Base-by-base conservation (phyloP, 2,113 vertebrate species). In the Thoracochromis brauschi region DNA sequence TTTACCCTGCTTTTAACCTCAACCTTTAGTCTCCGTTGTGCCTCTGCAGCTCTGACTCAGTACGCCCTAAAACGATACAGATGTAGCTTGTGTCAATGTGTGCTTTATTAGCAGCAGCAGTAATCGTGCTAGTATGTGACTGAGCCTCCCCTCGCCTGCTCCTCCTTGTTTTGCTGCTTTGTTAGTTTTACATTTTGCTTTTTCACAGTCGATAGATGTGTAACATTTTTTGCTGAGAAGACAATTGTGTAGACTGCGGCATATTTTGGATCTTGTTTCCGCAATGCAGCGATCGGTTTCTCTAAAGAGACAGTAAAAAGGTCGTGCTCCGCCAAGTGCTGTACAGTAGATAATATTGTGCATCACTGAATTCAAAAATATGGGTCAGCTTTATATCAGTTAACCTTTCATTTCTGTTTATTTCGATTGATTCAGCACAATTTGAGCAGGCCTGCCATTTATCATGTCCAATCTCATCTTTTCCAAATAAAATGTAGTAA, bases 81-180 rank as follows among this genome's bases (percentile, higher is more conserved):
- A 9, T 33, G 73, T 78, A 51, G 17, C 73, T 78, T 33, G 45
- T 65, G 78, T 84, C 6, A 17, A 10, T 49, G 79, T 81, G 81
- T 80, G 89, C 90, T 92, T 89, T 81, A 21, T 51, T 80, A 89
- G 79, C 84, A 82, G 82, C 85, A 87, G 89, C 45, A 89, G 85
- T 68, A 90, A 91, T 83, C 54, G 42, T 78, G 88, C 86, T 78
- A 82, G 51, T 80, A 14, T 81, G 84, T 89, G 88, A 91, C 90
- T 87, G 83, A 85, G 84, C 83, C 63, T 93, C 85, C 65, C 83
- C 35, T 81, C 51, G 51, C 53, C 89, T 84, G 84, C 89, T 84
- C 81, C 24, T 73, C 87, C 75, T 87, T 88, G 55, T 92, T 90
- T 81, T 88, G 93, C 89, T 86, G 90, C 94, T 94, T 89, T 88